Evolutionary conservation across 2,888 invertebrate species (phyloP).

Genomic region (Brenthis ino): DNA sequence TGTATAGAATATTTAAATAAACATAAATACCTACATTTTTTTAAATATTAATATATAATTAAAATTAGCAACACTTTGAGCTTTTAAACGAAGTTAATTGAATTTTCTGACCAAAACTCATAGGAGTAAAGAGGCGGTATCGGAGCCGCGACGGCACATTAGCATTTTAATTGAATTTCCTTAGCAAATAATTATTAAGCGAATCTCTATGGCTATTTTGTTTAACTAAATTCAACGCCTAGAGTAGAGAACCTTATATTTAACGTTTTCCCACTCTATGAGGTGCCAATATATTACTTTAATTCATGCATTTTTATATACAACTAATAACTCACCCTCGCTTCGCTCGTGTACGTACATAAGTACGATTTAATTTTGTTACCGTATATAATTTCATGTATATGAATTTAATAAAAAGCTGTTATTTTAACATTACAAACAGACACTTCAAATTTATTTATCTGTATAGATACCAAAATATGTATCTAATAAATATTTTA

Average conservation of each 20-base stretch:
- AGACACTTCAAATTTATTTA: too few relatives aligned
- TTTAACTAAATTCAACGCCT: slow-evolving; percentile 8
- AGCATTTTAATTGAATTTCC: slow-evolving; percentile 35
- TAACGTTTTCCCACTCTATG: background rate
- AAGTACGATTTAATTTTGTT: too few relatives aligned
- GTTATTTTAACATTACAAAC: too few relatives aligned
- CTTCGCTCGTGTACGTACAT: too few relatives aligned
- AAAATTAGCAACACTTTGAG: background rate
- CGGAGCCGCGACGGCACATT: slow-evolving; percentile 18
- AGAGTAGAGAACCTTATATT: background rate
- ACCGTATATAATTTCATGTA: too few relatives aligned
- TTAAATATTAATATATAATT: too few relatives aligned
- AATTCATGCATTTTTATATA: background rate
- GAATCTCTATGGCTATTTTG: slow-evolving; percentile 16
- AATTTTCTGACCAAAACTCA: slow-evolving; percentile 14
- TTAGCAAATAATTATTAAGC: slow-evolving; percentile 28
- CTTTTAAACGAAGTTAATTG: slow-evolving; percentile 2
- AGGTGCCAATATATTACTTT: background rate
- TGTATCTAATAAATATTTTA: background rate
- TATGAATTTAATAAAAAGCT: too few relatives aligned
- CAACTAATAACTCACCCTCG: background rate
- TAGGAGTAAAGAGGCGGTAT: slow-evolving; percentile 10
- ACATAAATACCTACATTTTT: too few relatives aligned
- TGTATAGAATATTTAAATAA: too few relatives aligned
- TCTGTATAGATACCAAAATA: too few relatives aligned